A percentile compares a stretch with the other conserved stretches of the same genome.
These are phyloP conservation scores for Dallia pectoralis DNA, from an alignment of 2,797 vertebrate species.

Conservation along the genomic window DNA sequence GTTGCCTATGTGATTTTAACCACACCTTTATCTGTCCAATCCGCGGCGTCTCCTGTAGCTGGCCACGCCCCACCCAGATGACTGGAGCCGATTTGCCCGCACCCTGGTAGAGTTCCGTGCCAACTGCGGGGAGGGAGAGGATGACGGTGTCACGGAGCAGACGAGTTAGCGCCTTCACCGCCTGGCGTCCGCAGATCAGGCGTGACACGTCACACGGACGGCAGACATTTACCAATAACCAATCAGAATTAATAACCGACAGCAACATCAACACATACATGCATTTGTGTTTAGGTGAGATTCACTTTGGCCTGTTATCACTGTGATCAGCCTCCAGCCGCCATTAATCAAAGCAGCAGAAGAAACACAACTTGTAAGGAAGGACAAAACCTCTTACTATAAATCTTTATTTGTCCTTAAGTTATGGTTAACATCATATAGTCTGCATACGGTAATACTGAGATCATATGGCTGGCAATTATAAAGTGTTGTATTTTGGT, in stretches of 20 bases:
- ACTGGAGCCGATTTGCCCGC: constrained; percentile 82
- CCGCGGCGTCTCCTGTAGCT: constrained; percentile 51
- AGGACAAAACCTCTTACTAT: constrained; percentile 26
- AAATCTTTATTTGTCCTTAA: constrained; percentile 20
- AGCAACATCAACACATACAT: not conserved
- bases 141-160: constrained; percentile 75
- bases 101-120: constrained; percentile 82
- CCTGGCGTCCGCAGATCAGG: not conserved
- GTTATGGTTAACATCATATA: constrained; percentile 14
- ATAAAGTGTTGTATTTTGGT: constrained; percentile 11
- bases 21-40: not conserved
- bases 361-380: constrained; percentile 15
- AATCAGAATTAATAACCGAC: not conserved
- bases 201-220: not conserved
- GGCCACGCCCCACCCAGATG: constrained; percentile 80
- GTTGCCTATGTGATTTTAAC: not conserved
- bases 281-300: not conserved
- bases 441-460: constrained; percentile 2
- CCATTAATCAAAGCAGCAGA: not conserved
- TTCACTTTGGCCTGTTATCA: constrained; percentile 9
- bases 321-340: constrained; percentile 30
- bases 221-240: constrained; percentile 12
- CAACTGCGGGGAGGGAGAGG: constrained; percentile 75
- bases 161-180: constrained; percentile 58
- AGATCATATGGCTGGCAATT: constrained; percentile 23